Conservation (phyloP, 2,797 vertebrate genomes). For the Myioborus miniatus region DNA sequence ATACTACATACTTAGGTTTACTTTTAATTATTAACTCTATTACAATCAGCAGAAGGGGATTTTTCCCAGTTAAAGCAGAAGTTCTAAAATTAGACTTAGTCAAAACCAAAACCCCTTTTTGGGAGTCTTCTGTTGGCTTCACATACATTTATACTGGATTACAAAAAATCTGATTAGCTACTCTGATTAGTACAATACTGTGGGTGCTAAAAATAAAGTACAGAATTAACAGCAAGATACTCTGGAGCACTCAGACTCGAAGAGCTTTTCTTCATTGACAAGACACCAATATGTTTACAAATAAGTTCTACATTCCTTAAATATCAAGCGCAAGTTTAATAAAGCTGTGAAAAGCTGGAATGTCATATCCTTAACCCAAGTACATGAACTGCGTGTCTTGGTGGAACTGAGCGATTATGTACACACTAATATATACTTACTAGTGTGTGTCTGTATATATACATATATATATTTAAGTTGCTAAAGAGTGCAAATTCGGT, state of each 20-base stretch:
- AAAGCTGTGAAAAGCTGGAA: neutral
- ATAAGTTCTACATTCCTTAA: neutral
- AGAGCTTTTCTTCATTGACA: neutral
- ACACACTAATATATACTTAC: neutral
- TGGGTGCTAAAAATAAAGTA: neutral
- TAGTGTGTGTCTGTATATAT: neutral
- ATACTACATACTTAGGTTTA: neutral
- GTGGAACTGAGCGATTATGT: neutral
- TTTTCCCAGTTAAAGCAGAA: neutral
- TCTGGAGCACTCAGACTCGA: fast-evolving
- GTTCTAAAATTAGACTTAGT: neutral
- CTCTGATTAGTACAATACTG: neutral
- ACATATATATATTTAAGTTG: neutral
- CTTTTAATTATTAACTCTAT: neutral
- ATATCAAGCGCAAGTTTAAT: neutral
- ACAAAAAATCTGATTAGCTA: neutral
- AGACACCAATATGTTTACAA: neutral
- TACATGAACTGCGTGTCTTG: neutral
- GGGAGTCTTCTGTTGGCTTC: neutral
- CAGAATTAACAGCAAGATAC: neutral
- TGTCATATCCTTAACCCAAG: neutral
- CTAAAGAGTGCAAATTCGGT: neutral
- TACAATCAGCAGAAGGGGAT: neutral
- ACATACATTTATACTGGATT: neutral
- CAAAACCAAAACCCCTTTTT: neutral